phyloP scores from a whole-genome alignment of 2,113 vertebrate genomes.

The Poeciliopsis retropinna region DNA sequence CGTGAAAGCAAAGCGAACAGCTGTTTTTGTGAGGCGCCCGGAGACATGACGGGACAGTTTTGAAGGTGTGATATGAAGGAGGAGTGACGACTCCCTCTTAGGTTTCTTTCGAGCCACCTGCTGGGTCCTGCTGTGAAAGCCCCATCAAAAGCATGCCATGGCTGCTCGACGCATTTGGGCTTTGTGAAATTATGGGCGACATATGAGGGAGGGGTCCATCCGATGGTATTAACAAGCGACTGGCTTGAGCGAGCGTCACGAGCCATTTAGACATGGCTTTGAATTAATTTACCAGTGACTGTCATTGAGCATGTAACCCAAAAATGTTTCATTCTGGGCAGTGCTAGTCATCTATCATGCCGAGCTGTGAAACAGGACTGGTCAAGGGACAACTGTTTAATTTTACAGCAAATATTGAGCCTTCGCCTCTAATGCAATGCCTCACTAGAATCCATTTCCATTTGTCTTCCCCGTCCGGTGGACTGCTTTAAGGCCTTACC shows the following conservation, averaged over 20 bases:
- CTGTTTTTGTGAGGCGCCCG: constrained; percentile 40
- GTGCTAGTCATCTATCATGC: not conserved
- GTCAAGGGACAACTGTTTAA: not conserved
- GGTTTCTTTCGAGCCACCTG: constrained; percentile 57
- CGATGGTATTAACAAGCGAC: constrained; percentile 20
- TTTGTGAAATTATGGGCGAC: constrained; percentile 48
- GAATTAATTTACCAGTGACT: constrained; percentile 6
- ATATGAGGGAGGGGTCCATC: constrained; percentile 9
- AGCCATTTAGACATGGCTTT: constrained; percentile 22
- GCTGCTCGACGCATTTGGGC: constrained; percentile 24
- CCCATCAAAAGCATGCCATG: constrained; percentile 49
- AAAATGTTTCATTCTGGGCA: not conserved
- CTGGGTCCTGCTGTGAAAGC: constrained; percentile 48
- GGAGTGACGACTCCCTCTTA: constrained; percentile 33
- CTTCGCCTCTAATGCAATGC: constrained; percentile 16
- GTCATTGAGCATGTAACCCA: not conserved
- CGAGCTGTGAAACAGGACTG: constrained; percentile 8
- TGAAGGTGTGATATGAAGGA: constrained; percentile 37
- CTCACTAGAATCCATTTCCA: constrained; percentile 36
- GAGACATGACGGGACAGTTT: constrained; percentile 39
- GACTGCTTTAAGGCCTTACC: constrained; percentile 59
- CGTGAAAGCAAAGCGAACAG: constrained; percentile 23
- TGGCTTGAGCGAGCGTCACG: constrained; percentile 32
- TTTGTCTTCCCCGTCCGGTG: constrained; percentile 59
- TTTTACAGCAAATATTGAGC: constrained; percentile 8